phyloP scores from a whole-genome alignment of 92 coral and sea anemone genomes.

The Actinernus sp. region DNA sequence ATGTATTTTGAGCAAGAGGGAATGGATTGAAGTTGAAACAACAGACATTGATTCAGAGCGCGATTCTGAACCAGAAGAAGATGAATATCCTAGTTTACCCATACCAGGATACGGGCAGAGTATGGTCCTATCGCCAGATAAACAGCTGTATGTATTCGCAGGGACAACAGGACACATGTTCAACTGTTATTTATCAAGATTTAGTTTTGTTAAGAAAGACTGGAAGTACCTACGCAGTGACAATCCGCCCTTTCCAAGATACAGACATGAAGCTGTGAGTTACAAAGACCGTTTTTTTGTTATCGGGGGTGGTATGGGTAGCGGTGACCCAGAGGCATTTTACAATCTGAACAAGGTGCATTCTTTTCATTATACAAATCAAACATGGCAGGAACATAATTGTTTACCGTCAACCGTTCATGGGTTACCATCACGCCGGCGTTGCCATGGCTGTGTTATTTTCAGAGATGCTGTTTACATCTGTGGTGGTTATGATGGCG shows the following conservation, averaged over 20 bases:
- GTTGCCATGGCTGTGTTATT: constrained; percentile 97
- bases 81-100: constrained; percentile 39
- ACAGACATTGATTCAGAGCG: constrained; percentile 21
- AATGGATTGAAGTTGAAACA: constrained; percentile 65
- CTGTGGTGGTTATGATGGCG: constrained; percentile 93
- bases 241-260: constrained; percentile 60
- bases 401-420: constrained; percentile 59
- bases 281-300: constrained; percentile 78
- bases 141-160: constrained; percentile 88
- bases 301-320: constrained; percentile 91
- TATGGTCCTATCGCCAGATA: constrained; percentile 82
- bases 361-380: constrained; percentile 59
- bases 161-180: constrained; percentile 93
- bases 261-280: constrained; percentile 91
- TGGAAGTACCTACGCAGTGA: constrained; percentile 72
- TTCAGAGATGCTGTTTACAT: constrained; percentile 69
- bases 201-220: constrained; percentile 53
- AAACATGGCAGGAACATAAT: constrained; percentile 62
- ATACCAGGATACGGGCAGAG: constrained; percentile 96
- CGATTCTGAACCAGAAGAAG: constrained; percentile 1
- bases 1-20: constrained; percentile 53
- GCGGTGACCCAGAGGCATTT: constrained; percentile 62
- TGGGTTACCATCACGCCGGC: constrained; percentile 85
- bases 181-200: constrained; percentile 70
- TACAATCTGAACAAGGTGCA: constrained; percentile 74